A percentile compares a stretch with the other conserved stretches of the same genome.
Conservation (phyloP, 2,888 invertebrate genomes). For the Machimus rusticus region DNA sequence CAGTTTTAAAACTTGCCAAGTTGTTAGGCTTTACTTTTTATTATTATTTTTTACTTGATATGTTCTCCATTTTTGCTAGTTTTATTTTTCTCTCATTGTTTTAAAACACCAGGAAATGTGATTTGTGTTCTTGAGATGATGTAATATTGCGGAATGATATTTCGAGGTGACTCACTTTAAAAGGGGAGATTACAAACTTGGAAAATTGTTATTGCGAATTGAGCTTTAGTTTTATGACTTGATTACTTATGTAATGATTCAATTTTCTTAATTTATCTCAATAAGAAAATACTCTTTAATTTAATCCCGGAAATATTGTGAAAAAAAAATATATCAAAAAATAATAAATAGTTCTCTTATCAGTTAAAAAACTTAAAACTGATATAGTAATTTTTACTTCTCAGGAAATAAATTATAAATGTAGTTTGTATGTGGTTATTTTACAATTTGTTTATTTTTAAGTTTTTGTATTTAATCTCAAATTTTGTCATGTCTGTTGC, state of each 20-base stretch:
- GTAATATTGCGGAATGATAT: not conserved
- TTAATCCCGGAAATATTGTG: no score
- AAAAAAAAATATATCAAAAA: no score
- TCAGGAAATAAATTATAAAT: no score
- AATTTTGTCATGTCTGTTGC: not conserved
- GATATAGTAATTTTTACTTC: no score
- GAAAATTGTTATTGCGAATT: no score
- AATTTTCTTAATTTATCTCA: no score
- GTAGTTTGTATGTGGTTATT: not conserved
- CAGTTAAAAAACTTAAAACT: no score
- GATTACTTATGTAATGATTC: no score
- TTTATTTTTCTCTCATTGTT: not conserved
- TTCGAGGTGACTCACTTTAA: not conserved
- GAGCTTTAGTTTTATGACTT: no score
- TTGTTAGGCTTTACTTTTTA: not conserved
- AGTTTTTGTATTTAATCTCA: no score
- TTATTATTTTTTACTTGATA: not conserved
- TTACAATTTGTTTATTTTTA: not conserved
- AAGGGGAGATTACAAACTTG: not conserved
- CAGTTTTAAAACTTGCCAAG: not conserved
- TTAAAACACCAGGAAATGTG: not conserved
- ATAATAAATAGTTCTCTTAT: no score
- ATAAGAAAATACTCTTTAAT: no score
- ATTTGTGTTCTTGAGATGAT: not conserved
- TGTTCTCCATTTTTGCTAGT: not conserved